Percentiles rank a stretch among this genome's conserved stretches.
phyloP scores from a whole-genome alignment of 2,888 invertebrate species.

The Drosophila leonis region DNA sequence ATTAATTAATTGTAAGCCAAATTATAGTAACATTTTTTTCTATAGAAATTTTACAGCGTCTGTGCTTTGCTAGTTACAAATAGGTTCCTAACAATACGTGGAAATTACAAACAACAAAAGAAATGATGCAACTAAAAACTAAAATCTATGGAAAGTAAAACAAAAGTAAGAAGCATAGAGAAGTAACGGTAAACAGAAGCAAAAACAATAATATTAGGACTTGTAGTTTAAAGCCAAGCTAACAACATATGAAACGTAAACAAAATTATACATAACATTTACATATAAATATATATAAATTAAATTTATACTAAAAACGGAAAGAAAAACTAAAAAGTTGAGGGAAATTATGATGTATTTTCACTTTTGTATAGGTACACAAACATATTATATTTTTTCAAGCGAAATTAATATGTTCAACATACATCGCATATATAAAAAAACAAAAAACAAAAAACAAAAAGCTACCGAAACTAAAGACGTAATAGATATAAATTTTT shows the following conservation, averaged over 20 bases:
- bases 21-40: constrained; percentile 70
- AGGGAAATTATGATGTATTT: constrained; percentile 35
- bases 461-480: constrained; percentile 65
- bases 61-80: constrained; percentile 74
- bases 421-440: constrained; percentile 54
- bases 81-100: constrained; percentile 71
- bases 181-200: constrained; percentile 49
- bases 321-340: constrained; percentile 6
- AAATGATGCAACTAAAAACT: constrained; percentile 10
- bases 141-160: constrained; percentile 22
- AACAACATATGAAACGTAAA: constrained; percentile 59
- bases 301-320: constrained; percentile 44
- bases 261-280: constrained; percentile 47
- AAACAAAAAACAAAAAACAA: not conserved
- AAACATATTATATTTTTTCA: constrained; percentile 61
- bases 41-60: constrained; percentile 67
- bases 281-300: constrained; percentile 42
- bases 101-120: constrained; percentile 31
- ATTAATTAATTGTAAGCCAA: constrained; percentile 76
- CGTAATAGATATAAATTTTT: constrained; percentile 54
- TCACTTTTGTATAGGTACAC: constrained; percentile 38
- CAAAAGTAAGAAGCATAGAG: constrained; percentile 27
- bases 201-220: constrained; percentile 64
- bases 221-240: constrained; percentile 75
- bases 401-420: constrained; percentile 72